Evolutionary conservation across 2,888 invertebrate genomes (phyloP).

Genomic region (Neoitamus cyanurus): DNA sequence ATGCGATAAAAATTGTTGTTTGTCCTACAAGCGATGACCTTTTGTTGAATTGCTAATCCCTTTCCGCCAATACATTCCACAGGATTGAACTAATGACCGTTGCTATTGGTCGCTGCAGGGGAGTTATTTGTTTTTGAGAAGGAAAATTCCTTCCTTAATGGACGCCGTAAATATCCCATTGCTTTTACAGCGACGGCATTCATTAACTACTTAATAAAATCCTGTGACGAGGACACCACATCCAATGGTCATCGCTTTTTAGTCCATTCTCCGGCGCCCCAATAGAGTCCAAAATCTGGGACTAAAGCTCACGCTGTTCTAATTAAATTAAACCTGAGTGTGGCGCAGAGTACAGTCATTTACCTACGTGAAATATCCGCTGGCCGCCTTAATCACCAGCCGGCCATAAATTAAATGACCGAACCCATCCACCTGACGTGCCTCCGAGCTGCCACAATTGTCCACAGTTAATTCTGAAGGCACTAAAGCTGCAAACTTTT

Average conservation of each 20-base stretch:
- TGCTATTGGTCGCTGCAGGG: not conserved
- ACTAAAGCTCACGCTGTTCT: not conserved
- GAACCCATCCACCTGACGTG: not conserved
- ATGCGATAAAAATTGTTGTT: slow-evolving; percentile 1
- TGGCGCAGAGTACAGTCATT: not conserved
- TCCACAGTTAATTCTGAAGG: not conserved
- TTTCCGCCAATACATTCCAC: not conserved
- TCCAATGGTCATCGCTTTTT: not conserved
- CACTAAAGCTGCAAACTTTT: not conserved
- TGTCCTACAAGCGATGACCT: slow-evolving; percentile 1
- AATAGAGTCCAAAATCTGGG: not conserved
- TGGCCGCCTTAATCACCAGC: not conserved
- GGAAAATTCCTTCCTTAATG: not conserved
- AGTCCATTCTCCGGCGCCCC: not conserved
- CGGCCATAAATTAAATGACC: not conserved
- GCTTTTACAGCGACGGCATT: not conserved
- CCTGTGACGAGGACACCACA: not conserved
- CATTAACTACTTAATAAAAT: not conserved
- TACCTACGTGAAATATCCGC: not conserved
- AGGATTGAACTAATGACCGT: not conserved
- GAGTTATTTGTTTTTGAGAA: not conserved
- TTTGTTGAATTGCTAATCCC: not conserved
- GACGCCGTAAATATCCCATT: not conserved
- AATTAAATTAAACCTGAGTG: not conserved
- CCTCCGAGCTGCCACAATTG: not conserved